Conservation (phyloP, 2,888 invertebrate genomes). For the Phania funesta region DNA sequence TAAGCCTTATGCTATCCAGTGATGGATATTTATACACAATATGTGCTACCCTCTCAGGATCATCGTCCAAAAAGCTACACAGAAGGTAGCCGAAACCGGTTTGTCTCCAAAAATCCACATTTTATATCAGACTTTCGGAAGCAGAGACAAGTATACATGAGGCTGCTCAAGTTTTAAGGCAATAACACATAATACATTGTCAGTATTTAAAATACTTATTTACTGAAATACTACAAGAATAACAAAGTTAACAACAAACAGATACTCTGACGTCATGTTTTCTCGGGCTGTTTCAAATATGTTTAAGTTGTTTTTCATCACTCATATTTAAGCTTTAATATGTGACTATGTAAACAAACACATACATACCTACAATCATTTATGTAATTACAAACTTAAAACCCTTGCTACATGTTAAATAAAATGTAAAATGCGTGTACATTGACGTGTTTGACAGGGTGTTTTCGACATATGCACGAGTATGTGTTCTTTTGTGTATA, state of each 20-base stretch:
- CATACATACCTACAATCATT: not conserved
- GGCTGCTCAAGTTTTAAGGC: not conserved
- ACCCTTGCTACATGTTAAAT: not conserved
- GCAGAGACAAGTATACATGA: not conserved
- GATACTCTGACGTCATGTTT: not conserved
- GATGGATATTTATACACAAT: too few relatives aligned
- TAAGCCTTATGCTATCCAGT: too few relatives aligned
- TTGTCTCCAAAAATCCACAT: too few relatives aligned
- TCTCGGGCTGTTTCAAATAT: not conserved
- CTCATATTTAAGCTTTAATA: not conserved
- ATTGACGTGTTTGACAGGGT: not conserved
- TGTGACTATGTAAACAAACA: not conserved
- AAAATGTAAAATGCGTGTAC: not conserved
- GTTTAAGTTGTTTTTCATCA: constrained; percentile 19
- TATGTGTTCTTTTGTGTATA: not conserved
- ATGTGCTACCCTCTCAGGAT: too few relatives aligned
- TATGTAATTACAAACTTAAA: not conserved
- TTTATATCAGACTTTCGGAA: too few relatives aligned
- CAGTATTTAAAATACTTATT: too few relatives aligned
- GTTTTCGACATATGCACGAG: too few relatives aligned
- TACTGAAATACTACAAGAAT: not conserved
- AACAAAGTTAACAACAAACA: not conserved
- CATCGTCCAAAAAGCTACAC: too few relatives aligned
- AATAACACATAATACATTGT: too few relatives aligned
- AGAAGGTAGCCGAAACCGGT: too few relatives aligned